These are phyloP conservation scores for Myodes glareolus DNA, from an alignment of 2,113 vertebrate genomes.

Conservation along the genomic window DNA sequence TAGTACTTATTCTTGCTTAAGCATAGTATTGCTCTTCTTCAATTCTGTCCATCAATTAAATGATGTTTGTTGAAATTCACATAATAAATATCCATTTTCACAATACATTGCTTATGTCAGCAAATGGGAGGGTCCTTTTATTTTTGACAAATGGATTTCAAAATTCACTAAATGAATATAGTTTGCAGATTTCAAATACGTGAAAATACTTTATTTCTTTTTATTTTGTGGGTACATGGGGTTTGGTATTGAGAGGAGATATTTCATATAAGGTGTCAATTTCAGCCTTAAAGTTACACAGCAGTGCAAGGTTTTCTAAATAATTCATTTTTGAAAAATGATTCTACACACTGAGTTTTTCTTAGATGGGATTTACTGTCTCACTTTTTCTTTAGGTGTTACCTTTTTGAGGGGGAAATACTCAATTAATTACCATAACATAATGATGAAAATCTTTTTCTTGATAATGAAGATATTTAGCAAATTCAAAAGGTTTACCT, in stretches of 20 bases:
- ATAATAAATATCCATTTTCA: not conserved
- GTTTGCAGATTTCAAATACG: not conserved
- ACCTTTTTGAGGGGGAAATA: slow-evolving; percentile 4
- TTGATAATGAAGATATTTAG: slow-evolving; percentile 5
- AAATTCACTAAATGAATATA: slow-evolving; percentile 6
- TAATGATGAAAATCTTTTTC: slow-evolving; percentile 22
- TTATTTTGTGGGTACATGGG: not conserved
- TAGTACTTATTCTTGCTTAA: not conserved
- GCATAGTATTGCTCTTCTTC: not conserved
- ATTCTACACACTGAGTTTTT: not conserved
- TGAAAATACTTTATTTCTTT: not conserved
- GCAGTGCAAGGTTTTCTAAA: slow-evolving; percentile 5
- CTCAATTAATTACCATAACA: not conserved
- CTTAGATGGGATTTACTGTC: slow-evolving; percentile 9
- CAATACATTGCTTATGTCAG: not conserved
- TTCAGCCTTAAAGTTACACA: slow-evolving; percentile 49
- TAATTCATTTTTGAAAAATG: slow-evolving; percentile 27
- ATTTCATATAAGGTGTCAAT: not conserved
- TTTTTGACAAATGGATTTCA: not conserved
- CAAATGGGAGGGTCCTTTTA: not conserved
- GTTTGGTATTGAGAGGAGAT: not conserved
- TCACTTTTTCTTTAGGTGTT: slow-evolving; percentile 38
- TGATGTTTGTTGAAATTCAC: not conserved
- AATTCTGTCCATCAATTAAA: not conserved
- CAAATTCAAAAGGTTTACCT: slow-evolving; percentile 42